phyloP scores from a whole-genome alignment of 2,888 invertebrate species.

The Nemotelus nigrinus region DNA sequence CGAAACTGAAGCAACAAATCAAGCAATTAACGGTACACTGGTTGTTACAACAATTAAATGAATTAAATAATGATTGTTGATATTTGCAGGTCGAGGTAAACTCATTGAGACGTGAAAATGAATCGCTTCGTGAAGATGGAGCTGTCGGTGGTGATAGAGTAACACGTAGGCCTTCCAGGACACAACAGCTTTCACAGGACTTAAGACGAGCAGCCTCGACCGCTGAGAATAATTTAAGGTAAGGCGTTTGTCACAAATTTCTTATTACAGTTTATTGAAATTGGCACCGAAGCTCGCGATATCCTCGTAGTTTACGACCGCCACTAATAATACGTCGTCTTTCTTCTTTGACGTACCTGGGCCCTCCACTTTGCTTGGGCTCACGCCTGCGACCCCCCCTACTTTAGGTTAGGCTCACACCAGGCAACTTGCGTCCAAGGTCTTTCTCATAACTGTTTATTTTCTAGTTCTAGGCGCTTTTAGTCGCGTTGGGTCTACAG shows the following conservation, averaged over 20 bases:
- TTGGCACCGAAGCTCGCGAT: no score
- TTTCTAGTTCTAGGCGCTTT: no score
- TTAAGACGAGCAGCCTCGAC: constrained; percentile 71
- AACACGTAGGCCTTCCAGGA: constrained; percentile 64
- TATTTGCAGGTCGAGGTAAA: constrained; percentile 66
- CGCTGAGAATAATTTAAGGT: constrained; percentile 75
- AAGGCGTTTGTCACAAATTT: constrained; percentile 40
- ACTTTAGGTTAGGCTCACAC: no score
- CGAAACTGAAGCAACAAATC: constrained; percentile 75
- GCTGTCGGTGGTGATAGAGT: constrained; percentile 63
- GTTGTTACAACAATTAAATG: background rate
- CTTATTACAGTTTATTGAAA: no score
- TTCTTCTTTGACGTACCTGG: no score
- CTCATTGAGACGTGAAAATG: constrained; percentile 67
- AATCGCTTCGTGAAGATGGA: constrained; percentile 66
- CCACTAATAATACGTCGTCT: no score
- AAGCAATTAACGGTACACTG: constrained; percentile 72
- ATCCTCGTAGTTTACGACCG: no score
- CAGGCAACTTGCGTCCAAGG: no score
- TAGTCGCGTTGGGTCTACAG: background rate
- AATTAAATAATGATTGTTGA: background rate
- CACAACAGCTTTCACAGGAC: constrained; percentile 68
- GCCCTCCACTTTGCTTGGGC: no score
- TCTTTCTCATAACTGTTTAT: no score
- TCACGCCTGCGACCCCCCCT: no score